phyloP scores from a whole-genome alignment of 2,113 vertebrate species.

The Poeciliopsis turrubarensis region DNA sequence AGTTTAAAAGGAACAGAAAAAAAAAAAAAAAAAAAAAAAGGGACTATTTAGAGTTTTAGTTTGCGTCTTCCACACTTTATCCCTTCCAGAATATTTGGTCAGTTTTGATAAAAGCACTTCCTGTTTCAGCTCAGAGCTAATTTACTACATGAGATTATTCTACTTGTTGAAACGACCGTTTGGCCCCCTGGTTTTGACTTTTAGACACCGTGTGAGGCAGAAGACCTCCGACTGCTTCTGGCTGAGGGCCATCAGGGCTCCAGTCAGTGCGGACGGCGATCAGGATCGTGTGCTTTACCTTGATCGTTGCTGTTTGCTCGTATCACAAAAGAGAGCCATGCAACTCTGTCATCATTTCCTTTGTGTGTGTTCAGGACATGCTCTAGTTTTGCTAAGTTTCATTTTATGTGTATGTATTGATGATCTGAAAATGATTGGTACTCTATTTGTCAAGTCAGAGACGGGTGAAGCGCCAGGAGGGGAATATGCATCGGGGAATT shows the following conservation, averaged over 20 bases:
- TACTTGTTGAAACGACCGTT: constrained; percentile 29
- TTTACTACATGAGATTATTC: constrained; percentile 4
- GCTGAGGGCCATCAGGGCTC: constrained; percentile 17
- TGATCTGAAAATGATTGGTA: constrained; percentile 21
- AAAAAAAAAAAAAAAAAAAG: no score
- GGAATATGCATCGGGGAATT: background rate
- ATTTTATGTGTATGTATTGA: constrained; percentile 5
- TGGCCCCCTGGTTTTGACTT: constrained; percentile 7
- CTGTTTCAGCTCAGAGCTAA: constrained; percentile 37
- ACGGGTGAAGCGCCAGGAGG: background rate
- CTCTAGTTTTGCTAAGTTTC: constrained; percentile 20
- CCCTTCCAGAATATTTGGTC: constrained; percentile 42
- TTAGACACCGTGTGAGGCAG: constrained; percentile 45
- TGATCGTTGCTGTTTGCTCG: constrained; percentile 4
- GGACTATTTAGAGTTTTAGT: constrained; percentile 43
- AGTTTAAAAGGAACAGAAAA: background rate
- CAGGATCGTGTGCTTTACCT: constrained; percentile 26
- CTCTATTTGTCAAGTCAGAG: constrained; percentile 15
- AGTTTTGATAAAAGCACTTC: constrained; percentile 31
- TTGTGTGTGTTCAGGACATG: constrained; percentile 16
- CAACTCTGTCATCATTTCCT: constrained; percentile 22
- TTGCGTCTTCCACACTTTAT: constrained; percentile 46
- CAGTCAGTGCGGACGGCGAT: constrained; percentile 17
- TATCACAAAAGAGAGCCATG: constrained; percentile 25
- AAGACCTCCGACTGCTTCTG: constrained; percentile 36